Conservation (phyloP, 2,797 vertebrate species). For the Pseudochaenichthys georgianus region DNA sequence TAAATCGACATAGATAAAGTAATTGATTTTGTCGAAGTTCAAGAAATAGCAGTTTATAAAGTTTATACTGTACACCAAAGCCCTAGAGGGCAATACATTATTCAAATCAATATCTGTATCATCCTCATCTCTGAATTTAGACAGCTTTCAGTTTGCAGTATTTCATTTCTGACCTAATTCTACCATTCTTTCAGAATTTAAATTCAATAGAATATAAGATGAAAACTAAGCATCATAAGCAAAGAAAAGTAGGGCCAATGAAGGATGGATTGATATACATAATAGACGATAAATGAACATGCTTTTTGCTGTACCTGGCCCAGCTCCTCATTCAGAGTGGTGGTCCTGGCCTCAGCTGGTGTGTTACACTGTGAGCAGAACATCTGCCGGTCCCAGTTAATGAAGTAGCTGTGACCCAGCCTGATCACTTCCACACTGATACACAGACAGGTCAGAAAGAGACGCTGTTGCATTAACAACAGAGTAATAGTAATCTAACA, state of each 20-base stretch:
- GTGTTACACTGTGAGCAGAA: slow-evolving; percentile 89
- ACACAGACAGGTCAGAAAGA: slow-evolving; percentile 10
- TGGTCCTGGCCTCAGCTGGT: slow-evolving; percentile 92
- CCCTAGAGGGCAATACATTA: background rate
- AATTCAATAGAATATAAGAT: background rate
- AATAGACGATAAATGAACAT: background rate
- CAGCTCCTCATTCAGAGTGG: slow-evolving; percentile 94
- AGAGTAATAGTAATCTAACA: background rate
- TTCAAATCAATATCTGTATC: slow-evolving; percentile 1
- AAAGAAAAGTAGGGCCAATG: background rate
- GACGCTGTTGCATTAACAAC: background rate
- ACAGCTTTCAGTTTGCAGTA: no score
- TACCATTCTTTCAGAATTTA: background rate
- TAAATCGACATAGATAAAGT: background rate
- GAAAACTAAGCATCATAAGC: background rate
- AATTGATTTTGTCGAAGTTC: background rate
- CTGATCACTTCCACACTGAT: slow-evolving; percentile 95
- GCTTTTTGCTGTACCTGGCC: slow-evolving; percentile 85
- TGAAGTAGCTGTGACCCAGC: slow-evolving; percentile 96
- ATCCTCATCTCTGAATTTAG: background rate
- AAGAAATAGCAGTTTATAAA: no score
- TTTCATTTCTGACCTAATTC: no score
- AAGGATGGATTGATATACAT: background rate
- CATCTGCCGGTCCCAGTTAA: slow-evolving; percentile 97
- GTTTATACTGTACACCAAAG: background rate